These are phyloP conservation scores for Ceyx cyanopectus DNA, from an alignment of 2,113 vertebrate genomes.

Conservation along the genomic window DNA sequence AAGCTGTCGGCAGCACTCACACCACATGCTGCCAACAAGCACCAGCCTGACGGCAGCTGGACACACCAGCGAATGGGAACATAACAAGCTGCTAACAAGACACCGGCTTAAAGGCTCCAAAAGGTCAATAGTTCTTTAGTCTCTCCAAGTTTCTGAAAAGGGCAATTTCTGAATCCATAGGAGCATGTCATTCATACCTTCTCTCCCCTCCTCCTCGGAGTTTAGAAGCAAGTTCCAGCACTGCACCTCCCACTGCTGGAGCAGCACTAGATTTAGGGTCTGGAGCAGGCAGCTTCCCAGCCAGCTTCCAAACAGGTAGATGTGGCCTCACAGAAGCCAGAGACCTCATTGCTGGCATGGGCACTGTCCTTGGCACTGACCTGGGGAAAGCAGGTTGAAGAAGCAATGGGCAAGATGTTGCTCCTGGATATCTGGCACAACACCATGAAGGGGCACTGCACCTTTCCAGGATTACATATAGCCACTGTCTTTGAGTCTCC, in stretches of 20 bases:
- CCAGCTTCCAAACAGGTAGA: neutral
- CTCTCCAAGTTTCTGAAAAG: neutral
- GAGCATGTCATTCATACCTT: neutral
- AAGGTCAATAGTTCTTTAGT: conserved; percentile 10
- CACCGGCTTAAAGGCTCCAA: neutral
- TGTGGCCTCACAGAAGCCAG: neutral
- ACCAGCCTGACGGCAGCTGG: neutral
- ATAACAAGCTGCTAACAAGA: conserved; percentile 17
- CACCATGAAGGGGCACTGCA: neutral
- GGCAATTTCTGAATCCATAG: neutral
- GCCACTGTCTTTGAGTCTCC: neutral
- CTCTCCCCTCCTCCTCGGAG: neutral
- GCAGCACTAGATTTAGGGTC: neutral
- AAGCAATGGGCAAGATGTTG: neutral
- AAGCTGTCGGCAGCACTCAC: conserved; percentile 45
- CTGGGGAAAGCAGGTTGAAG: neutral
- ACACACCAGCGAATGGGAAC: neutral
- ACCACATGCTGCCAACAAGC: conserved; percentile 51
- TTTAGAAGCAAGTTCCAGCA: neutral
- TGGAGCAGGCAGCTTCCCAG: neutral
- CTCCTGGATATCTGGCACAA: neutral
- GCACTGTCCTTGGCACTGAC: neutral
- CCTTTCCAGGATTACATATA: neutral
- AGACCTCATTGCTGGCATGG: neutral
- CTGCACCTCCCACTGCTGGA: neutral